Percentiles rank a stretch among this genome's conserved stretches.
phyloP scores from a whole-genome alignment of 2,113 vertebrate species.

The Tinamus guttatus region DNA sequence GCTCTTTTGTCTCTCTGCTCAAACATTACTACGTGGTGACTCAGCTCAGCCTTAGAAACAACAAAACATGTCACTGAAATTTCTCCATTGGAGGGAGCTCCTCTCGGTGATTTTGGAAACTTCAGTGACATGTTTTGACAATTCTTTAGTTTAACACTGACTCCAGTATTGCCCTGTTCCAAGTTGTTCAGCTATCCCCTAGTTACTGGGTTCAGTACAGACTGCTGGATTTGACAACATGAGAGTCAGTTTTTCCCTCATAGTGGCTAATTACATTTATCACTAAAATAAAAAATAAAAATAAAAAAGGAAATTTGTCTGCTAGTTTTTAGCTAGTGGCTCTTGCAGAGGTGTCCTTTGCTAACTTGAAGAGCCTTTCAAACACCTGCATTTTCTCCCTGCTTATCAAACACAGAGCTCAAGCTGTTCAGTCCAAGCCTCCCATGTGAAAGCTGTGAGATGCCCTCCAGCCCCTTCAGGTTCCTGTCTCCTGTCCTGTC shows the following conservation, averaged over 20 bases:
- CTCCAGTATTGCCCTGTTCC: background rate
- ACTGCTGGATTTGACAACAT: background rate
- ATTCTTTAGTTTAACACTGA: background rate
- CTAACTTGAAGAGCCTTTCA: background rate
- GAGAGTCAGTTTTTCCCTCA: background rate
- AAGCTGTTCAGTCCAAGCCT: background rate
- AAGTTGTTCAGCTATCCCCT: background rate
- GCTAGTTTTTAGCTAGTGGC: background rate
- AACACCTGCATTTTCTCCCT: background rate
- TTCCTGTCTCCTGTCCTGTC: background rate
- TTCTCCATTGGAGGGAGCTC: background rate
- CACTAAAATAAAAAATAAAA: background rate
- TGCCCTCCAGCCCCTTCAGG: background rate
- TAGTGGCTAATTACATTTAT: background rate
- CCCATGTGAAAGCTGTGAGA: background rate
- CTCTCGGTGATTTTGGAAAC: background rate
- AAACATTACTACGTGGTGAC: background rate
- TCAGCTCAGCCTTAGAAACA: background rate
- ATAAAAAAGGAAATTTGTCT: background rate
- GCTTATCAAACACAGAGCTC: background rate
- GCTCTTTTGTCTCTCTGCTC: background rate
- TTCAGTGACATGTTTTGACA: background rate
- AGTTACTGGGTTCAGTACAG: background rate
- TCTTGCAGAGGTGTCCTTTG: background rate
- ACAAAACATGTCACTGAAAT: background rate